Base-by-base conservation (phyloP, 2,113 vertebrate species). In the Pseudolaguvia tuberculata region DNA sequence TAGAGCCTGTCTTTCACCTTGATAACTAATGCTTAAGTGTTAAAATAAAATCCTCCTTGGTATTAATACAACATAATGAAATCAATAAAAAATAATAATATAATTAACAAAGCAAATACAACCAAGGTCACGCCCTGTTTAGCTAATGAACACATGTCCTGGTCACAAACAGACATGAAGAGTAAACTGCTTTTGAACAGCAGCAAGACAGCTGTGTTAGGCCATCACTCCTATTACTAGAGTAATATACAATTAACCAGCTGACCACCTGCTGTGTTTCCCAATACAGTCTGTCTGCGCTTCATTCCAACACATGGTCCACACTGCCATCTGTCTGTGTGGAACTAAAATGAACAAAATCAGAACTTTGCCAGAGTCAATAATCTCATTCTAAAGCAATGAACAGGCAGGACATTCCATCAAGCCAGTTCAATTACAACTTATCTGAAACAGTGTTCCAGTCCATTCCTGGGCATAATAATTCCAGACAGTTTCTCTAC, bases 221-320 rank as follows among this genome's bases (percentile, higher is more conserved):
- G 67, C 35, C 75, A 55, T 63, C 56, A 35, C 61, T 52, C 48
- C 75, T 68, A 77, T 77, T 70, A 71, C 53, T 48, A 63, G 35
- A 76, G 50, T 53, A 70, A 70, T 58, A 52, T 66, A 23, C 35
- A 58, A 76, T 76, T 70, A 76, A 76, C 75, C 66, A 76, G 66
- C 56, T 70, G 75, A 77, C 75, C 56, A 70, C 75, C 67, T 77
- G 67, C 75, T 63, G 57, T 73, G 63, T 48, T 77, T 45, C 62
- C 42, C 25, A 75, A 62, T 63, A 73, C 48, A 50, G 57, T 35
- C 55, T 56, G 17, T 47, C 72, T 39, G 14, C 17, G 35, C 58
- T 25, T n/a, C 31, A 50, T 3, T 53, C 76, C 15, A 78, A 70
- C 53, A 50, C 65, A 79, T 23, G 68, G 45, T 39, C 39, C 61